Base-by-base conservation (phyloP, 2,888 invertebrate species). In the Ametastegia equiseti region DNA sequence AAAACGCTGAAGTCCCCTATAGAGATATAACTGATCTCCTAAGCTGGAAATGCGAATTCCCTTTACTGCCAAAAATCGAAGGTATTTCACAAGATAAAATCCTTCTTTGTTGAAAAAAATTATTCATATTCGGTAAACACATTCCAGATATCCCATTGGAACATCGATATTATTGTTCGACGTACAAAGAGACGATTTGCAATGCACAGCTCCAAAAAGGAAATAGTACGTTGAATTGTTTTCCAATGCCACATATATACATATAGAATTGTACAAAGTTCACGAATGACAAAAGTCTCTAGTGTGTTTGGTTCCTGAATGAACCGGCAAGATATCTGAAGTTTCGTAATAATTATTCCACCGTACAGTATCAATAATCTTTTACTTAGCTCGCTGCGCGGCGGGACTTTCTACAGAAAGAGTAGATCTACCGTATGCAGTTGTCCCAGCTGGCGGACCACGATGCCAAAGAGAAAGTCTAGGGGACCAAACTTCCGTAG, bases 401-500 rank as follows among this genome's bases (percentile, higher is more conserved):
- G 82, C 82, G 7, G 82, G 81, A 81, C 5, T 82, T 27, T 42
- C 77, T 42, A 81, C 71, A n/a, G 81, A 80, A 30, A 73, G 80
- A 82, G 65, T 73, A 9, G 79, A 81, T 60, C 42, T 83, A 23
- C 81, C 82, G 33, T 60, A 69, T 36, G 67, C 50, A 7, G 75
- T 50, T 13, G 63, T 81, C 27, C 75, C 83, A 6, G 54, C 78
- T 19, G 79, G 75, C 42, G 79, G 80, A 54, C 36, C 81, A 15
- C 82, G 27, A 45, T 81, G 57, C 19, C 82, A 83, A 47, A 71
- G 45, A 27, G 71, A 71, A 47, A 71, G 47, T 47, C 71, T 71
- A 13, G 71, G 15, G 9, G 83, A 87, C 75, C 81, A 82, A 81
- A 83, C 82, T 36, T 83, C 90, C 15, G 90, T 89, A 7, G 89